A percentile compares a stretch with the other conserved stretches of the same genome.
Evolutionary conservation across 64 coral and sea anemone species (phyloP).

Genomic region (Cladopsammia gracilis): DNA sequence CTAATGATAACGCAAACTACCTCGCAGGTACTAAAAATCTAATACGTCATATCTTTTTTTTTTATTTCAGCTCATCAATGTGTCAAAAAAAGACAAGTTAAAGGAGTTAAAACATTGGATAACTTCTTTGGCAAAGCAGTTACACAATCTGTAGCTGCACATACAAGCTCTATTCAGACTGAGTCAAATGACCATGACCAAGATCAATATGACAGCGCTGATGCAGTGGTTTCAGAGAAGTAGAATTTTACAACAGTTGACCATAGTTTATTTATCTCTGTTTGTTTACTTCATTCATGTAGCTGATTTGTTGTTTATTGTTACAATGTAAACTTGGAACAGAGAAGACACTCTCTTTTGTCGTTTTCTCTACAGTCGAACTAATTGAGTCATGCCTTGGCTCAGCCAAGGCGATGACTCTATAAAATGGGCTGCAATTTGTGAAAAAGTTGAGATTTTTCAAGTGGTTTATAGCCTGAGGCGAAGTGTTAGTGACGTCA

Average conservation of each 20-base stretch:
- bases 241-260: slow-evolving; percentile 59
- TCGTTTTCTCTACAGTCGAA: too few species aligned
- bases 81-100: slow-evolving; percentile 57
- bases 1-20: too few species aligned
- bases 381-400: too few species aligned
- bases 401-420: too few species aligned
- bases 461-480: too few species aligned
- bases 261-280: slow-evolving; percentile 40
- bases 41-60: too few species aligned
- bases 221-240: slow-evolving; percentile 60
- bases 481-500: too few species aligned
- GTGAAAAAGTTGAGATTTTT: too few species aligned
- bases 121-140: slow-evolving; percentile 46
- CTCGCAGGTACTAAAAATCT: too few species aligned
- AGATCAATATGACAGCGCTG: slow-evolving; percentile 43
- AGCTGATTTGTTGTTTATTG: slow-evolving; percentile 45
- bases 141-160: slow-evolving; percentile 39
- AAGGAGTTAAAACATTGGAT: slow-evolving; percentile 55
- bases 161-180: slow-evolving; percentile 26
- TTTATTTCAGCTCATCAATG: slow-evolving; percentile 60
- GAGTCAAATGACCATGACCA: slow-evolving; percentile 26
- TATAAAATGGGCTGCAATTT: too few species aligned
- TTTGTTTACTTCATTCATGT: slow-evolving; percentile 29
- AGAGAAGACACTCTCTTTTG: too few species aligned
- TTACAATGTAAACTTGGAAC: too few species aligned